phyloP scores from a whole-genome alignment of 2,797 vertebrate species.

The Notolepis coatsorum region DNA sequence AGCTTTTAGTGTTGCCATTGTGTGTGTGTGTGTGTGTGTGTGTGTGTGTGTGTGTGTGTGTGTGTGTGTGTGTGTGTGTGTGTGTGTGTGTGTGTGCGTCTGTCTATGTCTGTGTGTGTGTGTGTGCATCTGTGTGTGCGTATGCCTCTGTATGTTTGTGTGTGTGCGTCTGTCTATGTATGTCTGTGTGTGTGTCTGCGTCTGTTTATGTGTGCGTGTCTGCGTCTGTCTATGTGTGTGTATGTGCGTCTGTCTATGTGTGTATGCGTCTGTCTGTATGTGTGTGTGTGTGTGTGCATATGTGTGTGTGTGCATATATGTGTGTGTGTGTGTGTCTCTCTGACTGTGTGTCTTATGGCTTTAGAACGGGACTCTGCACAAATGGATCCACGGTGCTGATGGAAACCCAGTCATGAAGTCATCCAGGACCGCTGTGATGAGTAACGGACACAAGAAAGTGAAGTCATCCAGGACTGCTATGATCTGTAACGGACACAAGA shows the following conservation, averaged over 20 bases:
- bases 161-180: background rate
- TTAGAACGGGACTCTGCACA: constrained; percentile 49
- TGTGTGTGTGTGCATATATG: too few relatives aligned
- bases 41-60: background rate
- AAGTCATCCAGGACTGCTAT: constrained; percentile 38
- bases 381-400: constrained; percentile 29
- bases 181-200: constrained; percentile 6
- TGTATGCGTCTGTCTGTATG: too few relatives aligned
- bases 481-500: constrained; percentile 30
- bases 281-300: too few relatives aligned
- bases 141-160: background rate
- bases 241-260: too few relatives aligned
- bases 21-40: constrained; percentile 11
- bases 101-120: constrained; percentile 27
- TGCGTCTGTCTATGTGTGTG: too few relatives aligned
- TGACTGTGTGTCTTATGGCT: constrained; percentile 17
- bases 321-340: background rate
- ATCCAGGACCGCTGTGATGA: constrained; percentile 28
- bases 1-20: constrained; percentile 44
- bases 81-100: constrained; percentile 7
- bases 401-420: constrained; percentile 41
- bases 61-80: constrained; percentile 5
- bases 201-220: constrained; percentile 26
- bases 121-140: background rate
- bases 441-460: constrained; percentile 44